phyloP scores from a whole-genome alignment of 2,797 vertebrate genomes.

The Gymnocypris eckloni region DNA sequence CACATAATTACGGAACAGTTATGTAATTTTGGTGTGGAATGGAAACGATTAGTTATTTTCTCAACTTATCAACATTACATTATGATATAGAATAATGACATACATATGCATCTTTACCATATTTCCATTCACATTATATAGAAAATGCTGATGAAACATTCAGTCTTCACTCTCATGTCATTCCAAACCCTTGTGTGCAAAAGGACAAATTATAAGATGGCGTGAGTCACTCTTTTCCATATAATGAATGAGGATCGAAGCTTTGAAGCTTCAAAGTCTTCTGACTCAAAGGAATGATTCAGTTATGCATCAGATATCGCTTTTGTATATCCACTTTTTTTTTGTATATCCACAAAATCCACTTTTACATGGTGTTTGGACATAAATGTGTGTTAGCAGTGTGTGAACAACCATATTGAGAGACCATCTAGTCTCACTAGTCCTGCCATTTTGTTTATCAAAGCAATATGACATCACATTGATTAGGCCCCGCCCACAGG shows the following conservation, averaged over 20 bases:
- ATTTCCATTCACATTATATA: slow-evolving; percentile 16
- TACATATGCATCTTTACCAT: neutral
- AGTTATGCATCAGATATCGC: neutral
- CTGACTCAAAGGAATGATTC: neutral
- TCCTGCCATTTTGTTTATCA: too few species aligned
- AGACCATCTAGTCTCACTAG: too few species aligned
- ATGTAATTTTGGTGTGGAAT: neutral
- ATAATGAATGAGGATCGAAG: neutral
- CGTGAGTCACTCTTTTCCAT: neutral
- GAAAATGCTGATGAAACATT: neutral
- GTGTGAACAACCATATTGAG: too few species aligned
- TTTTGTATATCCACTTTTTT: too few species aligned
- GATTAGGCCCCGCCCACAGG: too few species aligned
- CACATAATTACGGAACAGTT: neutral
- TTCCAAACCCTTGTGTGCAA: neutral
- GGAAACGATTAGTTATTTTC: slow-evolving; percentile 10
- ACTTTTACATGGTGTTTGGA: too few species aligned
- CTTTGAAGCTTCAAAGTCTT: neutral
- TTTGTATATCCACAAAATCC: too few species aligned
- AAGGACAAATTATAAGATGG: neutral
- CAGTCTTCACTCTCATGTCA: neutral
- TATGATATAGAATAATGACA: neutral
- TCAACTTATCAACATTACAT: neutral
- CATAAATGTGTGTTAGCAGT: too few species aligned
- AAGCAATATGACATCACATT: too few species aligned